These are phyloP conservation scores for Pangasianodon hypophthalmus DNA, from an alignment of 2,113 vertebrate genomes.

Conservation along the genomic window DNA sequence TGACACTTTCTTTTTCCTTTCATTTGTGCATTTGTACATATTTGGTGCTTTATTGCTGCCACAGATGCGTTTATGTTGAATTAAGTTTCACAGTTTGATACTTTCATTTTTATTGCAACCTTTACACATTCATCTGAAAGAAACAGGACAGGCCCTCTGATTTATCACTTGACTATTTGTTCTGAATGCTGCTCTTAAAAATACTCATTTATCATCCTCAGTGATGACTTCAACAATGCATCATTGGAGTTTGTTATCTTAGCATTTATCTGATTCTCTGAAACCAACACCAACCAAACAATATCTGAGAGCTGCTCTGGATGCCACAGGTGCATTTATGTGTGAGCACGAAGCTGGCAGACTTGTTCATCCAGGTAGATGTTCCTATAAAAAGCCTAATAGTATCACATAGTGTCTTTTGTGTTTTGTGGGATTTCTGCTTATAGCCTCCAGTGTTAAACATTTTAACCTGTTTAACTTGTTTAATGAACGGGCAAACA, in stretches of 20 bases:
- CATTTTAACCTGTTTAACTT: slow-evolving; percentile 49
- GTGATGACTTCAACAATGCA: background rate
- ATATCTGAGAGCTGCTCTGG: background rate
- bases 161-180: slow-evolving; percentile 11
- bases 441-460: background rate
- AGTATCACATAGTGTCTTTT: background rate
- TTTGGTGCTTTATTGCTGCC: background rate
- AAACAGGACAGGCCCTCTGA: background rate
- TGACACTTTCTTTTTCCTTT: background rate
- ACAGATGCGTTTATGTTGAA: too few relatives aligned
- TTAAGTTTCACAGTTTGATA: background rate
- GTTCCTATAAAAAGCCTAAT: slow-evolving; percentile 4
- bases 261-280: background rate
- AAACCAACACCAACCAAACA: background rate
- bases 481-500: slow-evolving; percentile 38
- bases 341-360: background rate
- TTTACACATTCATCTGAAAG: background rate
- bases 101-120: background rate
- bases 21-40: background rate
- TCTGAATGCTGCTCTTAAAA: slow-evolving; percentile 22
- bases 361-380: slow-evolving; percentile 5
- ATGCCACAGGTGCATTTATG: background rate
- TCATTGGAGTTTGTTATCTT: background rate
- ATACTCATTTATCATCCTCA: slow-evolving; percentile 2
- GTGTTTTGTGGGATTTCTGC: slow-evolving; percentile 10